These are phyloP conservation scores for Charaxes varanes DNA, from an alignment of 1,140 invertebrate species.

Conservation along the genomic window DNA sequence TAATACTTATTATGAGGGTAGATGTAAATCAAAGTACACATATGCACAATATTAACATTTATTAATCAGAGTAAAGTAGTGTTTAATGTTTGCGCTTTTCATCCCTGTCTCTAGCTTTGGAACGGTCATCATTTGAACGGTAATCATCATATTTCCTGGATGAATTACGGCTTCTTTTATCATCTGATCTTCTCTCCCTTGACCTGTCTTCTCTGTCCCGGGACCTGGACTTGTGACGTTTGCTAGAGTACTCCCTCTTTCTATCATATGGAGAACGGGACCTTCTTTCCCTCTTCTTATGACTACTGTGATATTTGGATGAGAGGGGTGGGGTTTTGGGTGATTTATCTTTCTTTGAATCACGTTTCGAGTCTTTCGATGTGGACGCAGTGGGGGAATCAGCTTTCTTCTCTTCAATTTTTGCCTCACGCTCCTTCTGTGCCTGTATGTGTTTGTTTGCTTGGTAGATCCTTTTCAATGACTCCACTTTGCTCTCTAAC, in stretches of 20 bases:
- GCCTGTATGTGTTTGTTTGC: conserved; percentile 62
- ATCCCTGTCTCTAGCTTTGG: conserved; percentile 63
- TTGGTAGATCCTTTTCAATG: conserved; percentile 59
- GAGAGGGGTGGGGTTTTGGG: conserved; percentile 61
- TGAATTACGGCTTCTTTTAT: conserved; percentile 40
- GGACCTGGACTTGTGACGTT: conserved; percentile 62
- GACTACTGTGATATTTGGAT: conserved; percentile 63
- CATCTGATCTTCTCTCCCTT: conserved; percentile 51
- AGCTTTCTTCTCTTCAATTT: conserved; percentile 54
- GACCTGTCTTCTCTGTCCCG: conserved; percentile 58
- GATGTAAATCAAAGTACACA: too few relatives aligned
- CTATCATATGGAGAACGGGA: conserved; percentile 69
- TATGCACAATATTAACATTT: too few relatives aligned
- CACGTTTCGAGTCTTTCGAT: conserved; percentile 53
- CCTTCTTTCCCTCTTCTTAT: conserved; percentile 65
- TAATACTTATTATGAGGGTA: too few relatives aligned
- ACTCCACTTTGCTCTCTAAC: conserved; percentile 60
- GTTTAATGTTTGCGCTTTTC: conserved; percentile 68
- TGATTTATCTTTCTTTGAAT: conserved; percentile 62
- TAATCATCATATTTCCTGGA: conserved; percentile 72
- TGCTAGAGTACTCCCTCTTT: conserved; percentile 63
- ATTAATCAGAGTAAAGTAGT: background rate
- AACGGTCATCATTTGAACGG: too few relatives aligned
- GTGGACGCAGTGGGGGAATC: conserved; percentile 55
- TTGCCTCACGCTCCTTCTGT: conserved; percentile 52